Base-by-base conservation (phyloP, 2,888 invertebrate species). In the Amorpha juglandis region DNA sequence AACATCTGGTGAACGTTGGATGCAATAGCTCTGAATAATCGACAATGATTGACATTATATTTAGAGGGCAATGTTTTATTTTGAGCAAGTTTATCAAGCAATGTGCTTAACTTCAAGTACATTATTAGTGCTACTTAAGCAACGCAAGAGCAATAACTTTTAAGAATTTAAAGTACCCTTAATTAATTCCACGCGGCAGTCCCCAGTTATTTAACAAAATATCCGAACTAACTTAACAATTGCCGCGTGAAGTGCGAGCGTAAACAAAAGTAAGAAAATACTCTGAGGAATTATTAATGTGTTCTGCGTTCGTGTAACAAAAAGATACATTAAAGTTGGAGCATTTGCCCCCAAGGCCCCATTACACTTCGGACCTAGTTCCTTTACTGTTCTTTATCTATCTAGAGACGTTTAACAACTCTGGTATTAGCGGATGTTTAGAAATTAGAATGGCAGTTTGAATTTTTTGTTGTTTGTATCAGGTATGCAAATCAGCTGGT, bases 201-300 rank as follows among this genome's bases (percentile, higher is more conserved):
- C 35, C n/a, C 53, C n/a, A 35, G 16, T 6, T 2, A 14, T 11
- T 52, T 50, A 48, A 19, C 7, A 33, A 16, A 50, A 50, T 38
- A 19, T 58, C 6, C 4, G 16, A 12, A 6, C 16, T 1, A 33
- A 53, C 53, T 27, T 35, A 48, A 63, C 52, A 62, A 48, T 50
- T 48, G 51, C 50, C 21, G 62, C 62, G 62, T 51, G 51, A 51
- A 66, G 42, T 50, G 65, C 35, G n/a, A 62, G 50, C 48, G 42
- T 63, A 66, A 62, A 65, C 58, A 65, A 63, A 62, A 52, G 69
- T 64, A 72, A 72, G 72, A 72, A 70, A 71, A 69, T 66, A 69
- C 68, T 69, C 66, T 35, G 53, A 62, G 65, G 72, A 74, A 75
- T 73, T 74, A 74, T 71, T 75, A 74, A 72, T 69, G 72, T 62